Evolutionary conservation across 2,888 invertebrate species (phyloP).

Genomic region (Ormyrus pomaceus): DNA sequence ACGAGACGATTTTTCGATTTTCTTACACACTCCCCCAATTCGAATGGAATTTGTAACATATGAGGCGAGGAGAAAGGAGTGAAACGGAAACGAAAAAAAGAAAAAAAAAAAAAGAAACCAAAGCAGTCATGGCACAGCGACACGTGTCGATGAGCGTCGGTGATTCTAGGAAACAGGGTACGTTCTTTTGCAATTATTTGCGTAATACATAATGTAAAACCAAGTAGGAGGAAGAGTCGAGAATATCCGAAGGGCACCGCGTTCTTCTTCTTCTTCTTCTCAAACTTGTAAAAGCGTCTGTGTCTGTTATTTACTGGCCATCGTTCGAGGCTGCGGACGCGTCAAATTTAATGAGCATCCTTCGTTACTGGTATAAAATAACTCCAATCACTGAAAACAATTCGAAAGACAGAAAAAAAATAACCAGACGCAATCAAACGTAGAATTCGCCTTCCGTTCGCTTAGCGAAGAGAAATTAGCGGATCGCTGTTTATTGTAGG

Average conservation of each 20-base stretch:
- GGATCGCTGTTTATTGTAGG: constrained; percentile 10
- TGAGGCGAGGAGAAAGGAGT: neutral
- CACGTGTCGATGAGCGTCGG: constrained; percentile 69
- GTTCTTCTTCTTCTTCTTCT: constrained; percentile 15
- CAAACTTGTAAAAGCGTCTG: neutral
- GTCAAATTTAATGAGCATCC: neutral
- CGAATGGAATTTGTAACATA: neutral
- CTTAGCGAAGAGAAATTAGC: neutral
- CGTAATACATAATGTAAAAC: constrained; percentile 75
- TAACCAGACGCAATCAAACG: neutral
- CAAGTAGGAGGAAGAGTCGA: constrained; percentile 16
- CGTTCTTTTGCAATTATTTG: constrained; percentile 92
- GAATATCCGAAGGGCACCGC: constrained; percentile 12
- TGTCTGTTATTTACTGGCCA: constrained; percentile 7
- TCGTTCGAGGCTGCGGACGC: constrained; percentile 3
- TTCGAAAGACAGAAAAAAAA: too few relatives aligned
- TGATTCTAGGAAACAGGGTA: constrained; percentile 96
- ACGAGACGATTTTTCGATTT: constrained; percentile 33
- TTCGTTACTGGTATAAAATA: too few relatives aligned
- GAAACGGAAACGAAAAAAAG: constrained; percentile 2
- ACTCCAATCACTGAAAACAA: too few relatives aligned
- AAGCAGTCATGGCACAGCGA: constrained; percentile 66
- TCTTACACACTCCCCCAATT: neutral
- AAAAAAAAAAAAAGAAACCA: constrained; percentile 61
- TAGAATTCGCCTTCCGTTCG: constrained; percentile 19